Percentiles rank a stretch among this genome's conserved stretches.
Evolutionary conservation across 1,140 invertebrate genomes (phyloP).

Genomic region (Xylocopa sonorina): DNA sequence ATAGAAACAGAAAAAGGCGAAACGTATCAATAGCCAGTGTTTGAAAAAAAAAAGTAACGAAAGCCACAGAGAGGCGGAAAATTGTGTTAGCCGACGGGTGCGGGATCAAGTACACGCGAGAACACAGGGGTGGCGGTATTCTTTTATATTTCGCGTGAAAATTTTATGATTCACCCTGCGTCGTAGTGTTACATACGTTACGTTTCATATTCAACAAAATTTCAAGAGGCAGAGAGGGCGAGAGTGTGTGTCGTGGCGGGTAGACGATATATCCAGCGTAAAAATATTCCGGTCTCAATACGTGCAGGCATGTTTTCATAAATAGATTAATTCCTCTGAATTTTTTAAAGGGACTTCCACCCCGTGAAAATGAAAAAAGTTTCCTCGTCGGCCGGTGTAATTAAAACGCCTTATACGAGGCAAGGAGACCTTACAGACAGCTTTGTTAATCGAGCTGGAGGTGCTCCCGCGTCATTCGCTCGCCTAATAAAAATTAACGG

Average conservation of each 20-base stretch:
- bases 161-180: constrained; percentile 21
- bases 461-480: constrained; percentile 70
- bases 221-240: neutral
- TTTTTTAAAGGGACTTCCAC: constrained; percentile 62
- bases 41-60: too few relatives aligned
- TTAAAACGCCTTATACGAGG: constrained; percentile 69
- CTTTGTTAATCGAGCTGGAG: constrained; percentile 69
- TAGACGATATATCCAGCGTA: neutral
- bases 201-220: constrained; percentile 21
- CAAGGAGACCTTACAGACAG: constrained; percentile 68
- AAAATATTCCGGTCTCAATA: constrained; percentile 39
- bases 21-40: neutral
- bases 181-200: neutral
- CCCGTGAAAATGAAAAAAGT: constrained; percentile 66
- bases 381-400: constrained; percentile 60
- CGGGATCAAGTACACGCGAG: too few relatives aligned
- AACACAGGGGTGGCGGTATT: neutral
- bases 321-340: constrained; percentile 66
- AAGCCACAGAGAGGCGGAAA: neutral
- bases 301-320: constrained; percentile 53
- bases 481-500: constrained; percentile 72
- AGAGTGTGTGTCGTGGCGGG: neutral
- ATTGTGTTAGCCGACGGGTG: neutral
- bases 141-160: neutral
- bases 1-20: neutral